Evolutionary conservation across 2,888 invertebrate species (phyloP), one percentile per base, ranked within the genome.

Genomic region (Cryptophagus acutangulus): DNA sequence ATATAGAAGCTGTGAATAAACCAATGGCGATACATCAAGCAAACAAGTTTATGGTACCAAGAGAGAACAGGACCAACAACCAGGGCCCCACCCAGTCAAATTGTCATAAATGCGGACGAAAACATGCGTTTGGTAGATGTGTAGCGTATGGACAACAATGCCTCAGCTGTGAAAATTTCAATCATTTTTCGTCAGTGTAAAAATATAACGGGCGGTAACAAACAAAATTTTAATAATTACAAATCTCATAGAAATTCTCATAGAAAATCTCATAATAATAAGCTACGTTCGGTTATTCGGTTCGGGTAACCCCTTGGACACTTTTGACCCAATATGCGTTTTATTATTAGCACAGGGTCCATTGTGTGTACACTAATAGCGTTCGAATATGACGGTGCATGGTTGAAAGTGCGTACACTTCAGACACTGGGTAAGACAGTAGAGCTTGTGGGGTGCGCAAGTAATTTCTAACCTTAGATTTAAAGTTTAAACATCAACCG

Each of bases 141-240:
- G 45, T 49, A 1, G 46, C 48, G 6, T 44, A 29, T 31, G 36
- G 41, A 6, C 46, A 38, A 40, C 24, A 9, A 13, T 49, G 47
- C 40, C n/a, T 9, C 3, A 18, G 40, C 9, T 52, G 49, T 38
- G 33, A 36, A 1, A 18, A 14, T 13, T 14, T 20, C n/a, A 49
- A 51, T 25, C 48, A 52, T 37, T 51, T 52, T 39, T 26, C 34
- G 38, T 5, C 8, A 10, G 3, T 35, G 35, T 13, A 35, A 10
- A 15, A 12, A 8, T 4, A 33, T 15, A 33, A 33, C 6, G 33
- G 33, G 16, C 17, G 16, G 14, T 33, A 33, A 33, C 5, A 8
- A 29, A n/a, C n/a, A 20, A 20, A 20, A 20, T 20, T 20, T 8
- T 20, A 20, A 20, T 20, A 20, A 20, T 20, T 20, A 8, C n/a